phyloP scores from a whole-genome alignment of 1,140 invertebrate genomes.

The Galendromus occidentalis region DNA sequence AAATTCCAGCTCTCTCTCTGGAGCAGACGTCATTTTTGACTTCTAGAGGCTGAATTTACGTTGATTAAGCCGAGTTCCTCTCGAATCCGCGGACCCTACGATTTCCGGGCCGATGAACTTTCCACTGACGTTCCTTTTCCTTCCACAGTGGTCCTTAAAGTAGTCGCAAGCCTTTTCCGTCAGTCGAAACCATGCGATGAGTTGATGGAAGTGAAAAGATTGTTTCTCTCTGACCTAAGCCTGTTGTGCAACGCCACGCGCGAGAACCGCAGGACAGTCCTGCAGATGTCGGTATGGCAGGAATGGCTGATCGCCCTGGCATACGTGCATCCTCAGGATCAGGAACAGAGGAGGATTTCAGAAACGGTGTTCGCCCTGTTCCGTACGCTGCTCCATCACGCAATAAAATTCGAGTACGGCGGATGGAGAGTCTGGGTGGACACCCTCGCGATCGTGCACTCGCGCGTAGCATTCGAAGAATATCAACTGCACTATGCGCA shows the following conservation, averaged over 20 bases:
- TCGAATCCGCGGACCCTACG: conserved; percentile 11
- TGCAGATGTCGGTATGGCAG: conserved; percentile 99
- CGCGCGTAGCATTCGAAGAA: conserved; percentile 49
- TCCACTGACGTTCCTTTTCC: conserved; percentile 22
- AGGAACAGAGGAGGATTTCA: conserved; percentile 84
- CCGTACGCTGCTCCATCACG: conserved; percentile 89
- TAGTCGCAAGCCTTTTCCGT: conserved; percentile 83
- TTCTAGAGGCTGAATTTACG: no score
- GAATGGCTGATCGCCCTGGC: conserved; percentile 98
- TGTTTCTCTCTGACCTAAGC: conserved; percentile 93
- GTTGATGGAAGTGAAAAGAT: conserved; percentile 66
- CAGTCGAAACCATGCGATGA: conserved; percentile 85
- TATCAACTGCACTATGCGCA: conserved; percentile 6
- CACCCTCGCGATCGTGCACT: conserved; percentile 95
- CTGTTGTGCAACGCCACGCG: conserved; percentile 87
- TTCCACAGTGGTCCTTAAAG: conserved; percentile 77
- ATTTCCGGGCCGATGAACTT: conserved; percentile 6
- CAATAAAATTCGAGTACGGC: conserved; percentile 98
- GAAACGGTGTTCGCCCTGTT: conserved; percentile 97
- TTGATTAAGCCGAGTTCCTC: conserved; percentile 1
- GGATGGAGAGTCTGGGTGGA: conserved; percentile 99
- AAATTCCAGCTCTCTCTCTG: no score
- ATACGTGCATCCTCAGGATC: conserved; percentile 76
- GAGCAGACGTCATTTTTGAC: no score
- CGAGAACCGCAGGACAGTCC: conserved; percentile 82